Evolutionary conservation across 2,888 invertebrate species (phyloP), one percentile per base, ranked within the genome.

Genomic region (Pammene aurita): DNA sequence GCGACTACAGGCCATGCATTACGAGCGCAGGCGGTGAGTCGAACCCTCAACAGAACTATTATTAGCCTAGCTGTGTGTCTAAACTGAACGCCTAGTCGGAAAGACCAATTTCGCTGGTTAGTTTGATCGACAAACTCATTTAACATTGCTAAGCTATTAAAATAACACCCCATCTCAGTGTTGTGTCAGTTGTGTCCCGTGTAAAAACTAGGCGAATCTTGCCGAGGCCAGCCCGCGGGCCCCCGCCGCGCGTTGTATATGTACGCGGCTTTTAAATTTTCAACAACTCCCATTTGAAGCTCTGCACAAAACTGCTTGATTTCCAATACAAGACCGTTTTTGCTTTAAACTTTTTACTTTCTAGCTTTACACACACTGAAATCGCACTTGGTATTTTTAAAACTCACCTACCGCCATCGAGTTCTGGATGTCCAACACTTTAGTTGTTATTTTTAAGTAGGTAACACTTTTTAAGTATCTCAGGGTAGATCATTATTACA

Each of bases 161-260:
- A 54, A 34, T 34, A n/a, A 54, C 13, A 46, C 46, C 14, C 46
- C 46, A 4, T 2, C 26, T 7, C 52, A 26, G 26, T 26, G 26
- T 26, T 26, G 4, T 26, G 26, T 26, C 44, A 2, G 52, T 52
- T 10, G 52, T 13, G 26, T 35, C n/a, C 9, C 1, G 2, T 54
- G 58, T 42, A 64, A 56, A 56, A 65, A 56, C 55, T 46, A 55
- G 1, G 14, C 26, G 44, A 13, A 9, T 11, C 38, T 18, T 34
- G 42, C 38, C 16, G n/a, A 5, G 16, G n/a, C 13, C 13, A n/a
- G 14, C 10, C 35, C 5, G 54, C 14, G n/a, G 44, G 55, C 46
- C 46, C 42, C 64, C 7, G 64, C 46, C 14, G 64, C 56, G 64
- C 44, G 64, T 38, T 65, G 18, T 48, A 65, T 65, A 65, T 65